These are phyloP conservation scores for Leptura quadrifasciata DNA, from an alignment of 2,888 invertebrate species.

Conservation along the genomic window DNA sequence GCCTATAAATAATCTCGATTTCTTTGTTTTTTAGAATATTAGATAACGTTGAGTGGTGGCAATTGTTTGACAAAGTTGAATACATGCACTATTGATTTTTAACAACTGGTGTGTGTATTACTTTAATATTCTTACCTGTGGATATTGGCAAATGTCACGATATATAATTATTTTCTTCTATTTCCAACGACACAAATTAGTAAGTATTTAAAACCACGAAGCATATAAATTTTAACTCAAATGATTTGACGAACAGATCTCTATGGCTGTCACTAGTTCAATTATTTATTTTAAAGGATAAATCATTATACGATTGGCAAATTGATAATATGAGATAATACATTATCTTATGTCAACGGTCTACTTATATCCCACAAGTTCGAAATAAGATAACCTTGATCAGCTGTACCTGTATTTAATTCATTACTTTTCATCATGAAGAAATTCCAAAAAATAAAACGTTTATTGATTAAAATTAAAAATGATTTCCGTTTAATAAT, in stretches of 20 bases:
- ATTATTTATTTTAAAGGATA: constrained; percentile 7
- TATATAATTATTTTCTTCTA: neutral
- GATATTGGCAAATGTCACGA: neutral
- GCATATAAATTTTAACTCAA: neutral
- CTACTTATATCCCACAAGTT: constrained; percentile 9
- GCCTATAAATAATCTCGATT: neutral
- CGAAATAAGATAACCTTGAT: constrained; percentile 9
- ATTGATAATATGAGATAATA: constrained; percentile 18
- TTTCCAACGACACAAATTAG: neutral
- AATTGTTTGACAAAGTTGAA: neutral
- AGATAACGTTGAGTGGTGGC: neutral
- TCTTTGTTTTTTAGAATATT: neutral
- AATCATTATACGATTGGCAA: constrained; percentile 9
- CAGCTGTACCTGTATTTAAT: constrained; percentile 12
- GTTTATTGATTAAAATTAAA: too few species aligned
- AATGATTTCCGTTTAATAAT: too few species aligned
- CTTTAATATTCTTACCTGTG: neutral
- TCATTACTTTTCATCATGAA: neutral
- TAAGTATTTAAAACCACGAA: neutral
- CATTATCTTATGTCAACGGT: constrained; percentile 21
- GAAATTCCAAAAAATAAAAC: neutral
- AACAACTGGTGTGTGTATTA: neutral
- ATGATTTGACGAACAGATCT: constrained; percentile 1
- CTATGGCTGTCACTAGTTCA: neutral
- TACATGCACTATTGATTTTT: neutral